These are phyloP conservation scores for Brachycybe producta DNA, from an alignment of 2,888 invertebrate species.

Conservation along the genomic window DNA sequence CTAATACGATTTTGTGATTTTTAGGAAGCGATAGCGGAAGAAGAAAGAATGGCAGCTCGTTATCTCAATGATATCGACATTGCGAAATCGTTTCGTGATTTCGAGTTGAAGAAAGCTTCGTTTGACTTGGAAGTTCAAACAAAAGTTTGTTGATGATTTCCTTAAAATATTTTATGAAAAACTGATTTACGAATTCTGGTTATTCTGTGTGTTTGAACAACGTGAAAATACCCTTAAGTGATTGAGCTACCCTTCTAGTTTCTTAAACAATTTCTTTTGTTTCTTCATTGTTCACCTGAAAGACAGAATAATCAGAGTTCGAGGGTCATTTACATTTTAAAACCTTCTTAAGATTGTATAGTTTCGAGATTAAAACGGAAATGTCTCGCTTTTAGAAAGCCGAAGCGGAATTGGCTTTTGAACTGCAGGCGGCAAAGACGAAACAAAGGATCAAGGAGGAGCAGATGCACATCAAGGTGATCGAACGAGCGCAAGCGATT, in stretches of 20 bases:
- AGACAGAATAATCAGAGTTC: no score
- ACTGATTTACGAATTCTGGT: no score
- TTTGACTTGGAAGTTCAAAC: constrained; percentile 96
- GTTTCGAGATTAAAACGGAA: no score
- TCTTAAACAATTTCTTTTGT: no score
- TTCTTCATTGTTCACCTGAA: no score
- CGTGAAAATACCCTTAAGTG: no score
- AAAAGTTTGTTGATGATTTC: constrained; percentile 43
- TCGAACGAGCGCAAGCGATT: constrained; percentile 85
- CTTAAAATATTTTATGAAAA: no score
- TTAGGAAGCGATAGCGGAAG: constrained; percentile 83
- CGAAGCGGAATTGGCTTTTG: constrained; percentile 86
- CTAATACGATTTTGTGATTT: background rate
- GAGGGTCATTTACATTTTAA: no score
- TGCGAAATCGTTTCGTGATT: constrained; percentile 90
- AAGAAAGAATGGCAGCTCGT: constrained; percentile 86
- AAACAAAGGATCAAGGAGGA: constrained; percentile 92
- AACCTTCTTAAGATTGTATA: no score
- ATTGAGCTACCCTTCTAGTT: no score
- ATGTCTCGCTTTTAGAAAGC: constrained; percentile 45
- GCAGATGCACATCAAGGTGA: constrained; percentile 89
- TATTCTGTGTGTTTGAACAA: no score
- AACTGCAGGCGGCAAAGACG: constrained; percentile 87
- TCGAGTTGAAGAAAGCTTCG: constrained; percentile 90
- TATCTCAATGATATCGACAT: constrained; percentile 91